A percentile compares a stretch with the other conserved stretches of the same genome.
Evolutionary conservation across 2,113 vertebrate species (phyloP).

Genomic region (Notothenia coriiceps): DNA sequence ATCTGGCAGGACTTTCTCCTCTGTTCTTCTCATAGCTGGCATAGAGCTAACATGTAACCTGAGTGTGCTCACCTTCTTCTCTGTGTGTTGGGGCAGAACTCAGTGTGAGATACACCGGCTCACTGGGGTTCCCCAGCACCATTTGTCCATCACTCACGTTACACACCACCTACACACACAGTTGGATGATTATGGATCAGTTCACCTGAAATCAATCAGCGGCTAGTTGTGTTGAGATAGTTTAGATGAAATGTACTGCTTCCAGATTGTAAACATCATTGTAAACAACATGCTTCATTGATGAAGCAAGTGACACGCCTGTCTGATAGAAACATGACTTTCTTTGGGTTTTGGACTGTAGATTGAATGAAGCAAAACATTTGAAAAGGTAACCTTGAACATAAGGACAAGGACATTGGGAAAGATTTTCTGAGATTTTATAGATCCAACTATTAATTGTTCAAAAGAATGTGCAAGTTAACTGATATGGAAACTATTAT

Average conservation of each 20-base stretch:
- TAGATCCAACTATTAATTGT: neutral
- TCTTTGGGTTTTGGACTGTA: neutral
- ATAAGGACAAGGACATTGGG: no score
- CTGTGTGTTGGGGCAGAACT: slow-evolving; percentile 1
- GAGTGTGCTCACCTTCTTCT: slow-evolving; percentile 7
- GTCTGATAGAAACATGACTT: neutral
- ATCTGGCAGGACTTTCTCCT: neutral
- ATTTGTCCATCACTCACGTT: slow-evolving; percentile 41
- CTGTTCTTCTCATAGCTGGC: neutral
- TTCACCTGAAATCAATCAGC: neutral
- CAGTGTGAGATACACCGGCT: slow-evolving; percentile 21
- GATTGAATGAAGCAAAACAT: neutral
- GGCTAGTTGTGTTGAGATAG: neutral
- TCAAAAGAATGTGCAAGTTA: neutral
- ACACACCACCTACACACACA: slow-evolving; percentile 37
- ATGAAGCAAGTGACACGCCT: no score
- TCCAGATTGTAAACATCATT: neutral
- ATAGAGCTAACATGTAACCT: neutral
- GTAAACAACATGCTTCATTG: no score
- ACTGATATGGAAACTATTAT: neutral
- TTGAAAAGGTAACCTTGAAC: no score
- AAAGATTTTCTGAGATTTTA: neutral
- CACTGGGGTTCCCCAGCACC: slow-evolving; percentile 41
- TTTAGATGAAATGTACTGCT: no score
- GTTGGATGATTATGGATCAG: neutral